Evolutionary conservation across 2,113 vertebrate genomes (phyloP).

Genomic region (Eulemur rufifrons): DNA sequence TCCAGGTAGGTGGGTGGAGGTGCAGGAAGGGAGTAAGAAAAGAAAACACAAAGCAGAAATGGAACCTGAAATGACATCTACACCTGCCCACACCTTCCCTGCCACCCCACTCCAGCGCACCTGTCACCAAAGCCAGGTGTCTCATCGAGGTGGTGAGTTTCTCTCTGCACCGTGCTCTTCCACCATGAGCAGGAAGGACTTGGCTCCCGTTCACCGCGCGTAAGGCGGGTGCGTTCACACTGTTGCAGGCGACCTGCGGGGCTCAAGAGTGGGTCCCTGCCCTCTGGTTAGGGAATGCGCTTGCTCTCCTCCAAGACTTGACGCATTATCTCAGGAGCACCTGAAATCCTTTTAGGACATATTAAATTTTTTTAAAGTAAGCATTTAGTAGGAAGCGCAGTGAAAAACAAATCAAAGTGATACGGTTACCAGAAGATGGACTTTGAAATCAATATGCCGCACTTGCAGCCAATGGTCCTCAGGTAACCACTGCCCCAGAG

Average conservation of each 20-base stretch:
- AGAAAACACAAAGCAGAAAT: not conserved
- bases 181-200: accelerated
- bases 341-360: not conserved
- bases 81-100: not conserved
- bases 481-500: not conserved
- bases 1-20: not conserved
- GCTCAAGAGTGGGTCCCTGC: no score
- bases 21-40: no score
- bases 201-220: not conserved
- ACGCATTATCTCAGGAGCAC: accelerated
- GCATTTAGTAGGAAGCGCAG: not conserved
- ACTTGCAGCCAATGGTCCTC: not conserved
- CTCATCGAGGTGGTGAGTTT: accelerated
- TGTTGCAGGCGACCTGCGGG: accelerated
- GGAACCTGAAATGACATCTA: no score
- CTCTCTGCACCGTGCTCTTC: not conserved
- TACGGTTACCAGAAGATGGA: not conserved
- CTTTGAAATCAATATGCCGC: not conserved
- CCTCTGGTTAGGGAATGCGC: not conserved
- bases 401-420: not conserved
- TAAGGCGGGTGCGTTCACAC: accelerated
- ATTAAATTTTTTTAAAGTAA: not conserved
- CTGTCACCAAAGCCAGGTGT: not conserved
- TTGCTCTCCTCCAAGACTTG: no score
- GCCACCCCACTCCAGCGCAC: not conserved